phyloP scores from a whole-genome alignment of 2,113 vertebrate species.

The Anguilla japonica region DNA sequence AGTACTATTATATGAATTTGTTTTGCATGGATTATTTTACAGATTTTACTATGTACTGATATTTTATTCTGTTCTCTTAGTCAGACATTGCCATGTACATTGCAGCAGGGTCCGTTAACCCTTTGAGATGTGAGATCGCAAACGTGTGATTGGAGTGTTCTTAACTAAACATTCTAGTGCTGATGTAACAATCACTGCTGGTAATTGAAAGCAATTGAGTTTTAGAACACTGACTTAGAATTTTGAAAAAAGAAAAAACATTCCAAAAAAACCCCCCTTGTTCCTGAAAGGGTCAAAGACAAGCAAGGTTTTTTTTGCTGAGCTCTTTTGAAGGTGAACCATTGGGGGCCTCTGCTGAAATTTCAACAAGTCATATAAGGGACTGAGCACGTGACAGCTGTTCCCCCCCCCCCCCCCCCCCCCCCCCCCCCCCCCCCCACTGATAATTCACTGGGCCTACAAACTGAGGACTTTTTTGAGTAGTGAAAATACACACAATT shows the following conservation, averaged over 20 bases:
- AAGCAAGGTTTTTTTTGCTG: slow-evolving; percentile 55
- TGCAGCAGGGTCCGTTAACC: slow-evolving; percentile 49
- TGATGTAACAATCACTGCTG: too few species aligned
- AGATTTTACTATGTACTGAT: background rate
- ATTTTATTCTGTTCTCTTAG: slow-evolving; percentile 26
- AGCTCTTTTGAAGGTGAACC: slow-evolving; percentile 39
- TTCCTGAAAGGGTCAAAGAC: slow-evolving; percentile 46
- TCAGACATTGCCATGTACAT: slow-evolving; percentile 56
- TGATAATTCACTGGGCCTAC: slow-evolving; percentile 64
- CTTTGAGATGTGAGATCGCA: too few species aligned
- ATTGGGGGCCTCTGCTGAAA: slow-evolving; percentile 63
- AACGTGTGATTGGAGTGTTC: too few species aligned
- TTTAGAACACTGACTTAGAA: too few species aligned
- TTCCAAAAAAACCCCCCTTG: too few species aligned
- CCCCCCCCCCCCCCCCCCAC: slow-evolving; percentile 56
- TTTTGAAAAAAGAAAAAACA: too few species aligned
- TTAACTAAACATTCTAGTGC: too few species aligned
- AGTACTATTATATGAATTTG: too few species aligned
- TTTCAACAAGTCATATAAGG: slow-evolving; percentile 75
- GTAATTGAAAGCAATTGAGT: too few species aligned
- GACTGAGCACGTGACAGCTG: slow-evolving; percentile 63
- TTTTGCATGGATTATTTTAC: background rate
- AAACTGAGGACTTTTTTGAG: slow-evolving; percentile 63
- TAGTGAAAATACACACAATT: slow-evolving; percentile 42
- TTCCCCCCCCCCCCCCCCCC: slow-evolving; percentile 51